Conservation (phyloP, 2,113 vertebrate genomes). For the Mobula birostris region DNA sequence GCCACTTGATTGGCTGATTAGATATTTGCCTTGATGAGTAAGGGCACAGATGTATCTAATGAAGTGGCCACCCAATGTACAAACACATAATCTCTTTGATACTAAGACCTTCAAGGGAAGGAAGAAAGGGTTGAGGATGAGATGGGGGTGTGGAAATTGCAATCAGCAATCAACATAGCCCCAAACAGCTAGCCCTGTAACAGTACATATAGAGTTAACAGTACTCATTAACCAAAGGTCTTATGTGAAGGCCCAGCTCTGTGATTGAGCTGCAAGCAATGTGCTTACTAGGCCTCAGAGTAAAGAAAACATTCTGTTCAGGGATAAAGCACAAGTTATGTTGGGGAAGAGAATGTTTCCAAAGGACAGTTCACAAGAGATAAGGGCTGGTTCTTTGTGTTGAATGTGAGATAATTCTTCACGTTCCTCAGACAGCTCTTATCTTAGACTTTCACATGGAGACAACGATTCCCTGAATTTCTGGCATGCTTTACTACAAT, state of each 20-base stretch:
- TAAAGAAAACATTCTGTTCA: slow-evolving; percentile 9
- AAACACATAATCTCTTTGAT: background rate
- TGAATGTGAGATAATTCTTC: background rate
- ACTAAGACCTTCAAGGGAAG: background rate
- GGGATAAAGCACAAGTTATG: background rate
- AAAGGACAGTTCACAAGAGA: background rate
- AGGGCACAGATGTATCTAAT: too few species aligned
- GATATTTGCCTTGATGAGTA: too few species aligned
- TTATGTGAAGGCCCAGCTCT: background rate
- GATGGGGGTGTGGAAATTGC: background rate
- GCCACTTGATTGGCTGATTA: too few species aligned
- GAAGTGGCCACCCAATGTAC: too few species aligned
- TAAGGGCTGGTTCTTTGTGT: slow-evolving; percentile 13
- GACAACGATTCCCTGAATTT: background rate
- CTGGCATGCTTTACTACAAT: background rate
- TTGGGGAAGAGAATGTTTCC: background rate
- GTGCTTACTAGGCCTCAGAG: background rate
- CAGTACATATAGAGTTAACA: background rate
- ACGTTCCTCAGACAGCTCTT: background rate
- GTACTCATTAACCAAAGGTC: background rate
- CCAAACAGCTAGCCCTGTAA: background rate
- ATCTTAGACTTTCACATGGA: slow-evolving; percentile 5
- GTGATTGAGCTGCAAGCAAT: background rate
- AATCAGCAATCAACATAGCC: background rate
- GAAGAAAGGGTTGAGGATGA: too few species aligned